A percentile compares a stretch with the other conserved stretches of the same genome.
These are phyloP conservation scores for Drosophila melanica DNA, from an alignment of 1,140 invertebrate species.

Conservation along the genomic window DNA sequence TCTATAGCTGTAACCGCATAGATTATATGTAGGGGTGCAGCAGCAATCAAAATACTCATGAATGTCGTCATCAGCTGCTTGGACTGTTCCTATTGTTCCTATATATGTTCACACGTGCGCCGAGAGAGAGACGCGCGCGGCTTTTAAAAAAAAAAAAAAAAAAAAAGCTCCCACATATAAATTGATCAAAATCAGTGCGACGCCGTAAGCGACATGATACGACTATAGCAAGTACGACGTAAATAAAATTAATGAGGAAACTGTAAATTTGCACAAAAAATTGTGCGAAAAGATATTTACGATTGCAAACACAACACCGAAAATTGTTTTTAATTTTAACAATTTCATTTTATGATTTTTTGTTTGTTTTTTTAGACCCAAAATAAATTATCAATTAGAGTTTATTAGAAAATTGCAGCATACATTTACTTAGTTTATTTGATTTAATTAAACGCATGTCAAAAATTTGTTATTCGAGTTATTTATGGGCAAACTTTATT, in stretches of 20 bases:
- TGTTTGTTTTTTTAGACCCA: background rate
- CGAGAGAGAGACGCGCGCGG: constrained; percentile 10
- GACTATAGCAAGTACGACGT: constrained; percentile 26
- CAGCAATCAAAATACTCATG: constrained; percentile 9
- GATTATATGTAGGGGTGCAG: constrained; percentile 25
- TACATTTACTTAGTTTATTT: constrained; percentile 17
- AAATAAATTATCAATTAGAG: constrained; percentile 25
- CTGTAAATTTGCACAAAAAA: constrained; percentile 70
- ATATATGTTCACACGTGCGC: constrained; percentile 47
- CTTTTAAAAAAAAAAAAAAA: constrained; percentile 34
- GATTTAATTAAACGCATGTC: background rate
- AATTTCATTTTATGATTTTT: constrained; percentile 6
- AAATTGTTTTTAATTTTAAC: constrained; percentile 10
- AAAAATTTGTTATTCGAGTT: constrained; percentile 16
- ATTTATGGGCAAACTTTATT: constrained; percentile 14
- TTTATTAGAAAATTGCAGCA: constrained; percentile 43
- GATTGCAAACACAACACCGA: constrained; percentile 11
- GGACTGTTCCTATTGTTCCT: constrained; percentile 37
- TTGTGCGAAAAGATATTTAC: constrained; percentile 63
- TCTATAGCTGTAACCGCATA: constrained; percentile 26
- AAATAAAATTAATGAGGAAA: constrained; percentile 71
- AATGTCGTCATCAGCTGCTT: constrained; percentile 37
- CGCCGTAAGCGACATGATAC: constrained; percentile 44
- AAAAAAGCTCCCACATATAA: constrained; percentile 51
- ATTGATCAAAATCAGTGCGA: constrained; percentile 61